These are phyloP conservation scores for Brachionus plicatilis DNA, from an alignment of 1,140 invertebrate species.

Conservation along the genomic window DNA sequence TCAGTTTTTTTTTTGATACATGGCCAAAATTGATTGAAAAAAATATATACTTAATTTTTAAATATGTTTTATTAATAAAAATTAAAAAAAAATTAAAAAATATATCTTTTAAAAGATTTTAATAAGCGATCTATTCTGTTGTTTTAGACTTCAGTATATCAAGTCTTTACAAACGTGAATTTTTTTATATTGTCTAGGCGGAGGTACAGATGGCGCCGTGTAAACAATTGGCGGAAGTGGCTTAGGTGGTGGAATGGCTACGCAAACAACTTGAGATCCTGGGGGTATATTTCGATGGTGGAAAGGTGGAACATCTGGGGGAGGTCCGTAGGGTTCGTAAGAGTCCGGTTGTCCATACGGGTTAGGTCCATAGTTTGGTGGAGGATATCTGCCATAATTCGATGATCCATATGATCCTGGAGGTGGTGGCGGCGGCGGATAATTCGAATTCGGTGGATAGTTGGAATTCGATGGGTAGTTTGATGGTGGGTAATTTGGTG, in stretches of 20 bases:
- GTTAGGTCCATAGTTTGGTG: not conserved
- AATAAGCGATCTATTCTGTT: not conserved
- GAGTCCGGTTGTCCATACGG: not conserved
- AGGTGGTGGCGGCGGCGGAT: not conserved
- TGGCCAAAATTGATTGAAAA: no score
- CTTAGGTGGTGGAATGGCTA: conserved; percentile 15
- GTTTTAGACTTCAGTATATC: not conserved
- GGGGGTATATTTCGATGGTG: not conserved
- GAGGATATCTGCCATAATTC: not conserved
- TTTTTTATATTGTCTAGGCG: conserved; percentile 11
- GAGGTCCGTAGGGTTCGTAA: not conserved
- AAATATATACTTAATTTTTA: not conserved
- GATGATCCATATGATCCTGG: not conserved
- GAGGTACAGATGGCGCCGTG: not conserved
- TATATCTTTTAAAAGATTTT: not conserved
- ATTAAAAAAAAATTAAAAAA: not conserved
- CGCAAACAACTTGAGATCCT: conserved; percentile 14
- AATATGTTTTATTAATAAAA: not conserved
- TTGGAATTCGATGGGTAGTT: not conserved
- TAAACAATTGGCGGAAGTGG: conserved; percentile 19
- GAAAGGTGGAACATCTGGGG: not conserved
- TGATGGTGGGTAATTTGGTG: not conserved
- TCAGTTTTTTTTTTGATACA: not conserved
- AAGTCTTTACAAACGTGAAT: conserved; percentile 17
- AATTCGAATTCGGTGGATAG: not conserved